Conservation (phyloP, 2,888 invertebrate species). For the Meteorus cinctellus region DNA sequence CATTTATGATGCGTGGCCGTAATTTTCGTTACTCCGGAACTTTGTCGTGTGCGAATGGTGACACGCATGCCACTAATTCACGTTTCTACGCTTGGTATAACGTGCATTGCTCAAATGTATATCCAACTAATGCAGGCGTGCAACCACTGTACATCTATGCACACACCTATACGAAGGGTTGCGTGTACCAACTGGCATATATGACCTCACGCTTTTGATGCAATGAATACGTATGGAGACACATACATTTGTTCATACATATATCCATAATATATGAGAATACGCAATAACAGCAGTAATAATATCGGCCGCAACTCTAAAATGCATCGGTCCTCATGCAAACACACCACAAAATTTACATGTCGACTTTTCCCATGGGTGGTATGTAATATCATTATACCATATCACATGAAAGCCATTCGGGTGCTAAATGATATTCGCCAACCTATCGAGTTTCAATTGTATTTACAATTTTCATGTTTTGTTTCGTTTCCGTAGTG, state of each 20-base stretch:
- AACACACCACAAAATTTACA: slow-evolving; percentile 41
- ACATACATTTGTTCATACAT: neutral
- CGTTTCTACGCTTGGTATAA: slow-evolving; percentile 30
- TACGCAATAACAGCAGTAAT: slow-evolving; percentile 22
- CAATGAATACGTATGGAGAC: slow-evolving; percentile 20
- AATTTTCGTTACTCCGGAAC: slow-evolving; percentile 42
- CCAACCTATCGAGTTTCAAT: neutral
- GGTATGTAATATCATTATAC: slow-evolving; percentile 28
- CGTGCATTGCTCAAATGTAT: slow-evolving; percentile 29
- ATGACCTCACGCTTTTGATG: slow-evolving; percentile 30
- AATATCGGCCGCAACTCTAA: slow-evolving; percentile 22
- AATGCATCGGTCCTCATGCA: slow-evolving; percentile 39
- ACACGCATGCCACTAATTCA: slow-evolving; percentile 45
- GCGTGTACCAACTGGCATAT: slow-evolving; percentile 23
- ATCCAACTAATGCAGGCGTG: slow-evolving; percentile 28
- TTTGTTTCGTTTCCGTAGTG: too few relatives aligned
- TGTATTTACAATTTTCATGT: too few relatives aligned
- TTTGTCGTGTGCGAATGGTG: slow-evolving; percentile 41
- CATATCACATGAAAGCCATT: slow-evolving; percentile 21
- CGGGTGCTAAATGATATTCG: neutral
- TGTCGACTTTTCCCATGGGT: slow-evolving; percentile 16
- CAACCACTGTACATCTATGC: slow-evolving; percentile 22
- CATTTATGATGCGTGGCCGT: slow-evolving; percentile 44
- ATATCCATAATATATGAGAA: slow-evolving; percentile 8
- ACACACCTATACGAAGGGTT: slow-evolving; percentile 11